Base-by-base conservation (phyloP, 2,888 invertebrate species). In the Eristalinus aeneus region DNA sequence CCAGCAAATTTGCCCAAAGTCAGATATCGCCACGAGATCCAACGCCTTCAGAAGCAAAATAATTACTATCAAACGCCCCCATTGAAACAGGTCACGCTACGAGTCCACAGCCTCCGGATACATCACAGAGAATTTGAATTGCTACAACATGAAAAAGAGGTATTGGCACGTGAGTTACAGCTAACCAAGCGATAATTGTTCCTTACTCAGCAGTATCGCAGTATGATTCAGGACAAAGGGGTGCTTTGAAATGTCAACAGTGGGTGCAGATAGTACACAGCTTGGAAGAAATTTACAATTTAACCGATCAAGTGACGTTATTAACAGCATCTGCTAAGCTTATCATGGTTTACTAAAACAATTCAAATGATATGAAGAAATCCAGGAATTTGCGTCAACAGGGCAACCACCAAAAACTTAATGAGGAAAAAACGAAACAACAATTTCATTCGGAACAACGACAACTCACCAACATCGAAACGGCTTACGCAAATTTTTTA, bases 131-230 rank as follows among this genome's bases (percentile, higher is more conserved):
- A 58, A 12, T 58, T 23, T 23, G 58, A 58, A 58, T 58, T 58
- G 23, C 58, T 58, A 20, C 27, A 23, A 1, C 58, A 23, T 58
- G 27, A 58, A 58, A 58, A 58, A 58, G 58, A 58, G 27, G 23
- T 20, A 58, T 58, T 58, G 58, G 58, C 11, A 58, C 58, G 58
- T 58, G 58, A 58, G 23, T 58, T 58, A 58, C 58, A 58, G 4
- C 23, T 58, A 58, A 58, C 58, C 10, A 58, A 20, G 23, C 58
- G 12, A 58, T 9, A 58, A 58, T 58, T 58, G 22, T 12, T 58
- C 23, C 58, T 58, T 58, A 10, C 12, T 11, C 22, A 58, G 58
- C 58, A 58, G 58, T 23, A 58, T 58, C 58, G 23, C 58, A n/a
- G n/a, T n/a, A n/a, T n/a, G n/a, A n/a, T n/a, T n/a, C n/a, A n/a